These are phyloP conservation scores for Norana najaformis DNA, from an alignment of 2,888 invertebrate species.

Conservation along the genomic window DNA sequence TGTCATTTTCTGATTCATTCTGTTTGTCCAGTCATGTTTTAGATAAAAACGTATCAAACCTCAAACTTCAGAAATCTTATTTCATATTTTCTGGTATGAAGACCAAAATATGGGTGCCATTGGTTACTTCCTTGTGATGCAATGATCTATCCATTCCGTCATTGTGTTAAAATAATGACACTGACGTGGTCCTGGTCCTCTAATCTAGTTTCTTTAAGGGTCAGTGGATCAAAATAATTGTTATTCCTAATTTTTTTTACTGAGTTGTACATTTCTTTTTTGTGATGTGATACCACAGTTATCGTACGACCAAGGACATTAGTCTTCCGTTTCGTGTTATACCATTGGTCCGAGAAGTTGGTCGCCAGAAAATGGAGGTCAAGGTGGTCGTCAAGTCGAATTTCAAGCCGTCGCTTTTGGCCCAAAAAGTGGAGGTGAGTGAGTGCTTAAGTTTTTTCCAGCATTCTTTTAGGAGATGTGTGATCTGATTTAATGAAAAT, in stretches of 20 bases:
- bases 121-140: neutral
- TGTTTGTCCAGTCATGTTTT: too few relatives aligned
- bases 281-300: conserved; percentile 67
- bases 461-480: too few relatives aligned
- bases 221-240: neutral
- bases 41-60: too few relatives aligned
- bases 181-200: neutral
- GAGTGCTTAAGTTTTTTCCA: neutral
- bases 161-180: neutral
- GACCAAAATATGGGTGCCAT: neutral
- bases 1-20: too few relatives aligned
- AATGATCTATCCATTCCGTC: neutral
- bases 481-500: neutral
- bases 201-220: neutral
- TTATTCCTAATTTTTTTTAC: neutral
- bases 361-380: conserved; percentile 99
- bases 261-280: neutral
- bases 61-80: neutral
- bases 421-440: conserved; percentile 94
- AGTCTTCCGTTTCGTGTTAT: conserved; percentile 99
- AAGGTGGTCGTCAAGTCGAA: conserved; percentile 98
- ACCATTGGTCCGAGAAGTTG: conserved; percentile 94
- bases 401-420: conserved; percentile 94
- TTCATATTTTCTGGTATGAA: neutral
- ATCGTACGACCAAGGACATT: conserved; percentile 98